Percentiles rank a stretch among this genome's conserved stretches.
These are phyloP conservation scores for Cavia porcellus DNA, from an alignment of 2,113 vertebrate species.

Conservation along the genomic window DNA sequence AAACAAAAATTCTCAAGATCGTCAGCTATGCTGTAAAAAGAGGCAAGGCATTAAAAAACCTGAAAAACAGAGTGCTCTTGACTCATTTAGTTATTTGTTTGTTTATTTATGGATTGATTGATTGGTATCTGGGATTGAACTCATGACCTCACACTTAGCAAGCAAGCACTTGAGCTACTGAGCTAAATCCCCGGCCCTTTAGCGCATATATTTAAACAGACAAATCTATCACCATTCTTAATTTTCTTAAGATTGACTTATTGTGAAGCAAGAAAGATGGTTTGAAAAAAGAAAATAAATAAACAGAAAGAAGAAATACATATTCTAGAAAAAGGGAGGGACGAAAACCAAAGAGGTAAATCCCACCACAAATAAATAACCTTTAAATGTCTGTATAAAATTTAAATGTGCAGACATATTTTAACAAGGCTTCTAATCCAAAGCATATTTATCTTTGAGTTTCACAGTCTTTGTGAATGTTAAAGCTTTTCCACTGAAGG, in stretches of 20 bases:
- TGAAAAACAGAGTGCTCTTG: neutral
- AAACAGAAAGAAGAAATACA: neutral
- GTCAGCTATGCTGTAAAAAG: neutral
- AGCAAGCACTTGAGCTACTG: no score
- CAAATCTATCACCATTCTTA: neutral
- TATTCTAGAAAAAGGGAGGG: neutral
- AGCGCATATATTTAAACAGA: neutral
- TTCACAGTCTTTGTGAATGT: neutral
- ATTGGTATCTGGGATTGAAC: no score
- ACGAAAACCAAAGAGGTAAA: neutral
- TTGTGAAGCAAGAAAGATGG: neutral
- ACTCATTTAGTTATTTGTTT: no score
- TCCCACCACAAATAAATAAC: neutral
- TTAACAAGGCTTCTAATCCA: neutral
- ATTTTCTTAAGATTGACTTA: constrained; percentile 13
- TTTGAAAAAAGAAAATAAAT: neutral
- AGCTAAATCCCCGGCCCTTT: no score
- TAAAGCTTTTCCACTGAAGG: neutral
- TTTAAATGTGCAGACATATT: neutral
- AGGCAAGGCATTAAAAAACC: neutral
- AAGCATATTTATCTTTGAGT: neutral
- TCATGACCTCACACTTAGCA: no score
- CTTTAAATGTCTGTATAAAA: neutral
- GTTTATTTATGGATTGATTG: no score
- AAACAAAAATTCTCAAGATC: neutral